These are phyloP conservation scores for Clinocottus analis DNA, from an alignment of 2,113 vertebrate genomes.

Conservation along the genomic window DNA sequence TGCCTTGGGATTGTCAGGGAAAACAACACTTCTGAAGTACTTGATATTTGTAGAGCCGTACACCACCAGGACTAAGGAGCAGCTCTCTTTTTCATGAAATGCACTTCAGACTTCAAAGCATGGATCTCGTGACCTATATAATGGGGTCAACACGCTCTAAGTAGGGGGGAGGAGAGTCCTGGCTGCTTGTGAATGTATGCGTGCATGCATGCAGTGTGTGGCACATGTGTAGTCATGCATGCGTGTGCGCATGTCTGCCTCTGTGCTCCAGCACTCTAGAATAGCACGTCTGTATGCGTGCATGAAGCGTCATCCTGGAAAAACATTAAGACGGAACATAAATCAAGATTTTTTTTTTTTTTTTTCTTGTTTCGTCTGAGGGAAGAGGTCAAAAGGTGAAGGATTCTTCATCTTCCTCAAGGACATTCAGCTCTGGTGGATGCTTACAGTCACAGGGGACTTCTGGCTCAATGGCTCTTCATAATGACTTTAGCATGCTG, in stretches of 20 bases:
- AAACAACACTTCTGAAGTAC: slow-evolving; percentile 22
- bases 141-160: slow-evolving; percentile 54
- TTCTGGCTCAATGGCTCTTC: slow-evolving; percentile 11
- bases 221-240: slow-evolving; percentile 63
- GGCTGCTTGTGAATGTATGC: slow-evolving; percentile 47
- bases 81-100: slow-evolving; percentile 6
- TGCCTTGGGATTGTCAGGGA: slow-evolving; percentile 5
- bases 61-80: neutral
- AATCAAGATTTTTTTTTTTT: neutral
- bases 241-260: slow-evolving; percentile 55
- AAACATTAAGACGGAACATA: neutral
- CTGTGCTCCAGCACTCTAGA: slow-evolving; percentile 36
- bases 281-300: neutral
- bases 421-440: slow-evolving; percentile 10
- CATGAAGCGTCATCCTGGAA: neutral
- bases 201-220: slow-evolving; percentile 42
- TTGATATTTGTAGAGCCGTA: neutral
- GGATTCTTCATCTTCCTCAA: slow-evolving; percentile 12
- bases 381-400: slow-evolving; percentile 27
- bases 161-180: slow-evolving; percentile 33
- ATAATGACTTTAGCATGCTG: slow-evolving; percentile 1
- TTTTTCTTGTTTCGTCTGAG: neutral
- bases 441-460: slow-evolving; percentile 4
- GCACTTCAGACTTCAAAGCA: slow-evolving; percentile 47
- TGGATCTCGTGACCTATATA: slow-evolving; percentile 61